These are phyloP conservation scores for Epicauta chinensis DNA, from an alignment of 1,140 invertebrate genomes.

Conservation along the genomic window DNA sequence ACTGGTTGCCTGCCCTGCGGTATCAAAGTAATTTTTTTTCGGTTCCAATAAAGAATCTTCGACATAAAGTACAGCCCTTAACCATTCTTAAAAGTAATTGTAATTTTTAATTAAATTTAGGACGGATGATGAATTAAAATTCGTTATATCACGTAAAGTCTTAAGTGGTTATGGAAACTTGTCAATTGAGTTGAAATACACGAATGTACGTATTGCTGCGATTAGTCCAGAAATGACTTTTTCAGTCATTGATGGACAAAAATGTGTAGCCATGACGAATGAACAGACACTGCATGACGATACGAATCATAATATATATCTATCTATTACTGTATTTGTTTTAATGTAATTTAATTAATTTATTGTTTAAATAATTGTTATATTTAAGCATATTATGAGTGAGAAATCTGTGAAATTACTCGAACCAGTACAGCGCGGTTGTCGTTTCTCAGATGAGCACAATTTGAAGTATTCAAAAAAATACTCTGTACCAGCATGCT, in stretches of 20 bases:
- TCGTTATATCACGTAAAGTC: background rate
- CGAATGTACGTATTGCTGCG: background rate
- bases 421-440: conserved; percentile 2
- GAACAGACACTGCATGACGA: no score
- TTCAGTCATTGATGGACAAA: no score
- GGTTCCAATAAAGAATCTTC: no score
- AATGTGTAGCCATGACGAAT: no score
- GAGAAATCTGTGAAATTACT: conserved; percentile 2
- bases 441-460: conserved; percentile 9
- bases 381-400: conserved; percentile 2
- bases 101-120: background rate
- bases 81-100: background rate
- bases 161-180: conserved; percentile 3
- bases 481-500: conserved; percentile 1
- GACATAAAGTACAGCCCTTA: no score
- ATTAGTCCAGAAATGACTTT: conserved; percentile 11
- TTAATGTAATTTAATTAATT: background rate
- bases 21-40: no score
- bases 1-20: no score
- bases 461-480: conserved; percentile 2
- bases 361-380: background rate
- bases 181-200: background rate
- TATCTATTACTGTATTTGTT: background rate
- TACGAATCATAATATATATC: background rate
- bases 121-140: background rate